Evolutionary conservation across 1,140 invertebrate species (phyloP), one percentile per base, ranked within the genome.

Genomic region (Cardiocondyla obscurior): DNA sequence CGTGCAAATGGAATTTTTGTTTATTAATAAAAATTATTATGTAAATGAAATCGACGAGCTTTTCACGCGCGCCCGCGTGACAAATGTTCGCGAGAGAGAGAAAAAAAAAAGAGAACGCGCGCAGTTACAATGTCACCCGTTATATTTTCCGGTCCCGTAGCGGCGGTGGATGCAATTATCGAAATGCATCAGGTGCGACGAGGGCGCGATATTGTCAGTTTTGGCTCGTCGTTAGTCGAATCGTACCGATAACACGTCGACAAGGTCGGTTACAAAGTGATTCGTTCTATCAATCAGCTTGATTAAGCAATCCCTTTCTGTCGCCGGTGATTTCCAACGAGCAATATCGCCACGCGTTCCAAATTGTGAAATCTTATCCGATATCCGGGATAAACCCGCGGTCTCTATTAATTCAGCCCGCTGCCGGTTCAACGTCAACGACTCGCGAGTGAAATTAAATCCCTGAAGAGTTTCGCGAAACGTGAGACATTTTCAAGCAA

Each of bases 251-350:
- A 76, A 76, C 72, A 39, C 57, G 7, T 16, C 49, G 39, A 10
- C 19, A 30, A 55, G 28, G 3, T 62, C 28, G 39, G 42, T 76
- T 76, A 76, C 72, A 76, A 76, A 76, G 57, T 42, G 72, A 62
- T 76, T 76, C 57, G 72, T 62, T 76, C 55, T 30, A 60, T 74
- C 72, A 76, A 76, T 76, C 72, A 76, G 72, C 57, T 62, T 76
- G 57, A 76, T 76, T 76, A 76, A 76, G 72, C 72, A 76, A 76
- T 62, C 72, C 72, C 72, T 49, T 76, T 76, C 39, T 55, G 57
- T 39, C 70, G 70, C 39, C 16, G 55, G 55, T 60, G 53, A 76
- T 76, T 76, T 19, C 57, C 28, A 62, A 62, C 72, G 60, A 42
- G 72, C 72, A 62, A 12, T 46, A 16, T 25, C 28, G 16, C 25